These are phyloP conservation scores for Chloroclystis v-ata DNA, from an alignment of 2,888 invertebrate species.

Conservation along the genomic window DNA sequence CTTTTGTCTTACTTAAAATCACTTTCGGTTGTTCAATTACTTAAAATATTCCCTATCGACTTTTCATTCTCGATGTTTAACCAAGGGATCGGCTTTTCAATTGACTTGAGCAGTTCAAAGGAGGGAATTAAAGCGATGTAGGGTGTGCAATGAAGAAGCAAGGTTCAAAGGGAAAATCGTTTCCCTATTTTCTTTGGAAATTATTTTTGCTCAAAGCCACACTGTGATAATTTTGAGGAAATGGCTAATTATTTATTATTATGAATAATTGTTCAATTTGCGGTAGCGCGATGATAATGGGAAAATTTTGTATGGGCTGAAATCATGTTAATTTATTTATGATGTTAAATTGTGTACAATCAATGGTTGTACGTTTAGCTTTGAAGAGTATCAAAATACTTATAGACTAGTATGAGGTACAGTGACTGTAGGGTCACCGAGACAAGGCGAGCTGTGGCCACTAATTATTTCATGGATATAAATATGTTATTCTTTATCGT, in stretches of 20 bases:
- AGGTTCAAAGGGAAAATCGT: slow-evolving; percentile 66
- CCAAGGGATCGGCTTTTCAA: slow-evolving; percentile 74
- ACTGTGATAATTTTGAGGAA: slow-evolving; percentile 27
- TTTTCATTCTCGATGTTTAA: slow-evolving; percentile 76
- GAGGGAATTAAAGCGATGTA: slow-evolving; percentile 70
- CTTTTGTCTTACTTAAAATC: slow-evolving; percentile 56
- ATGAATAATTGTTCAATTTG: slow-evolving; percentile 8
- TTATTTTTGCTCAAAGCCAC: slow-evolving; percentile 40
- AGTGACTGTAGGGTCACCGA: too few relatives aligned
- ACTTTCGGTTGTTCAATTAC: slow-evolving; percentile 73
- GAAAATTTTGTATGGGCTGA: neutral
- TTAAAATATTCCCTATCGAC: slow-evolving; percentile 69
- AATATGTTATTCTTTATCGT: too few relatives aligned
- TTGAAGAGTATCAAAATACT: too few relatives aligned
- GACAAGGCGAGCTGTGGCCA: too few relatives aligned
- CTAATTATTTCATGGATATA: too few relatives aligned
- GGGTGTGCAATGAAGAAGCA: slow-evolving; percentile 68
- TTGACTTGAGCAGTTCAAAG: slow-evolving; percentile 76
- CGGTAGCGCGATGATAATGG: slow-evolving; percentile 1
- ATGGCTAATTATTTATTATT: slow-evolving; percentile 24
- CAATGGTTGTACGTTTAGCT: too few relatives aligned
- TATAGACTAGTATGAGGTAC: too few relatives aligned
- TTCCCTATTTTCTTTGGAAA: slow-evolving; percentile 65
- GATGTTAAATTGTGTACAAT: too few relatives aligned
- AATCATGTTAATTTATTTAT: too few relatives aligned